These are phyloP conservation scores for Danaus melanippus DNA, from an alignment of 1,140 invertebrate species.

Conservation along the genomic window DNA sequence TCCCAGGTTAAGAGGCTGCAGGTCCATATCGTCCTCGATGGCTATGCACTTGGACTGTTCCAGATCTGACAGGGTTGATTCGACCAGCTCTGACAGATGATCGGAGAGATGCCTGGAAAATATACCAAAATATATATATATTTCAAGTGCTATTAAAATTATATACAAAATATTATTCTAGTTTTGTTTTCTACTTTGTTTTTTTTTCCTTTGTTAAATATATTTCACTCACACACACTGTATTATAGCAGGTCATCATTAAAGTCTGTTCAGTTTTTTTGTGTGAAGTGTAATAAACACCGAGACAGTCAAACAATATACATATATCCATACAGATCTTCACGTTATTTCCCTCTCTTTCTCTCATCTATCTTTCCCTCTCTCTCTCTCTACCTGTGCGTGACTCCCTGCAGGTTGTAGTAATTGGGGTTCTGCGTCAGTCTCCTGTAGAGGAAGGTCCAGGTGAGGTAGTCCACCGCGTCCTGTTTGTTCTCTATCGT, in stretches of 20 bases:
- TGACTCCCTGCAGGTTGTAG: constrained; percentile 97
- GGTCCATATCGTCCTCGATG: constrained; percentile 98
- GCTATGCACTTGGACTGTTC: constrained; percentile 99
- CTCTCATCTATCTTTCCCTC: too few relatives aligned
- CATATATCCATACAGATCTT: too few relatives aligned
- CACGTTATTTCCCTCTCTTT: too few relatives aligned
- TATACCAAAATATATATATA: constrained; percentile 1
- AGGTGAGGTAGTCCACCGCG: constrained; percentile 99
- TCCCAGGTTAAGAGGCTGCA: constrained; percentile 95
- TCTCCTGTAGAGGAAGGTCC: constrained; percentile 98
- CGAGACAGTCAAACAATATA: too few relatives aligned
- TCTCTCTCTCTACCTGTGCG: constrained; percentile 81
- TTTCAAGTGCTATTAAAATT: neutral
- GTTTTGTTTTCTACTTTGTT: too few relatives aligned
- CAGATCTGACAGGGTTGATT: constrained; percentile 94
- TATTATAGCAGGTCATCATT: too few relatives aligned
- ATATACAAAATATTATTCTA: too few relatives aligned
- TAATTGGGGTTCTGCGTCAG: constrained; percentile 99
- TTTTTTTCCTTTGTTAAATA: too few relatives aligned
- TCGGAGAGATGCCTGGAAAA: constrained; percentile 90
- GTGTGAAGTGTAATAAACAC: too few relatives aligned
- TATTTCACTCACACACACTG: too few relatives aligned
- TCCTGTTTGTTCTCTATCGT: constrained; percentile 99
- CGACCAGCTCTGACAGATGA: constrained; percentile 98
- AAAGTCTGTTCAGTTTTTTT: too few relatives aligned